Conservation (phyloP, 2,888 invertebrate genomes). For the Eledone cirrhosa region DNA sequence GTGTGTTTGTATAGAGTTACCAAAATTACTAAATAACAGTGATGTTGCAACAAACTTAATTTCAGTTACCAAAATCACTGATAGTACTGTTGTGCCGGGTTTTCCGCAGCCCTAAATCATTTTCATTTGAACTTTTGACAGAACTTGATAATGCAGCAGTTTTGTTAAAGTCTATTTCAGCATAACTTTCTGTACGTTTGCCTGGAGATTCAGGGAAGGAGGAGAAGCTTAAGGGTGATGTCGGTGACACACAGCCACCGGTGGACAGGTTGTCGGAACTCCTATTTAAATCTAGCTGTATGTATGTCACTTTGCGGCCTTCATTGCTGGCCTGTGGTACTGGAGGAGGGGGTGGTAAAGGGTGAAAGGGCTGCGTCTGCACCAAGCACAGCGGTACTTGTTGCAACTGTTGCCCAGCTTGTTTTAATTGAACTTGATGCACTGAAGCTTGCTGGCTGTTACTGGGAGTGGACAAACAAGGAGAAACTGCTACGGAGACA, state of each 20-base stretch:
- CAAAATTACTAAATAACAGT: too few species aligned
- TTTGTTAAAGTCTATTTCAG: constrained; percentile 92
- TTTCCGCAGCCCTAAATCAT: constrained; percentile 70
- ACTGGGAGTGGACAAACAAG: not conserved
- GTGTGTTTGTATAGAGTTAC: too few species aligned
- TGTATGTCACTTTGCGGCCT: constrained; percentile 51
- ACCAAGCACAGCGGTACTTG: constrained; percentile 6
- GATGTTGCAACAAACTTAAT: not conserved
- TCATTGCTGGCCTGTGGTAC: constrained; percentile 27
- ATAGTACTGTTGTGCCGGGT: constrained; percentile 61
- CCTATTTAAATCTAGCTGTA: constrained; percentile 53
- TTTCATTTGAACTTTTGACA: constrained; percentile 77
- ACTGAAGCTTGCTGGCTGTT: constrained; percentile 29
- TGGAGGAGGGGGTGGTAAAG: constrained; percentile 22
- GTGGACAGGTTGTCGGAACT: constrained; percentile 39
- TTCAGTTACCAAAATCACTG: constrained; percentile 37
- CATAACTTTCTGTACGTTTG: constrained; percentile 74
- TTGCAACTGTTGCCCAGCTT: constrained; percentile 6
- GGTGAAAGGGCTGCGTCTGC: not conserved
- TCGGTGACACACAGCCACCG: constrained; percentile 45
- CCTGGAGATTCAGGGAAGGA: constrained; percentile 55
- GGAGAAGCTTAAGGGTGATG: constrained; percentile 49
- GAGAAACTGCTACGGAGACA: not conserved
- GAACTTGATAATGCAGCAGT: constrained; percentile 88
- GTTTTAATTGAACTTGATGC: constrained; percentile 4